A percentile compares a stretch with the other conserved stretches of the same genome.
These are phyloP conservation scores for Oceanites oceanicus DNA, from an alignment of 2,113 vertebrate species.

Conservation along the genomic window DNA sequence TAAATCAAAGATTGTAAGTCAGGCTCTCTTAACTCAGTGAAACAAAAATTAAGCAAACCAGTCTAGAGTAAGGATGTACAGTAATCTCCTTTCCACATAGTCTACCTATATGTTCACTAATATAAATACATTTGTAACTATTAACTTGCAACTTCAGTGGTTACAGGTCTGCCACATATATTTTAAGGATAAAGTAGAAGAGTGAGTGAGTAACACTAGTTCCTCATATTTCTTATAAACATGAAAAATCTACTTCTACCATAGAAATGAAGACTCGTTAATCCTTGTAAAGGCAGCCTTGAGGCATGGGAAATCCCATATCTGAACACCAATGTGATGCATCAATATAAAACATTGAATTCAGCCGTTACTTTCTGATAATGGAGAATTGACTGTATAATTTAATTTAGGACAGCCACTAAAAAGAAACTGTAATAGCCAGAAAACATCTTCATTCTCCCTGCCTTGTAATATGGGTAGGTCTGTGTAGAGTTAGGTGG, in stretches of 20 bases:
- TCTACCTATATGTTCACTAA: neutral
- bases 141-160: neutral
- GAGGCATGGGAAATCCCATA: neutral
- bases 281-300: neutral
- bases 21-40: neutral
- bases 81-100: neutral
- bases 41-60: neutral
- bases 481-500: neutral
- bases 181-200: neutral
- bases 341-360: neutral
- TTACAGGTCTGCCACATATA: neutral
- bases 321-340: neutral
- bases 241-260: neutral
- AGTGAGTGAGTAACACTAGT: neutral
- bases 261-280: neutral
- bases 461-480: neutral
- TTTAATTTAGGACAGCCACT: neutral
- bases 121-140: neutral
- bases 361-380: neutral
- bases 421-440: neutral
- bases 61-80: neutral
- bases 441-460: neutral
- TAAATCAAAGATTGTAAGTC: neutral
- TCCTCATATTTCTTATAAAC: neutral
- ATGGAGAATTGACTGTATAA: neutral